Percentiles rank a stretch among this genome's conserved stretches.
Conservation (phyloP, 2,113 vertebrate genomes). For the Petrocephalus zakoni region DNA sequence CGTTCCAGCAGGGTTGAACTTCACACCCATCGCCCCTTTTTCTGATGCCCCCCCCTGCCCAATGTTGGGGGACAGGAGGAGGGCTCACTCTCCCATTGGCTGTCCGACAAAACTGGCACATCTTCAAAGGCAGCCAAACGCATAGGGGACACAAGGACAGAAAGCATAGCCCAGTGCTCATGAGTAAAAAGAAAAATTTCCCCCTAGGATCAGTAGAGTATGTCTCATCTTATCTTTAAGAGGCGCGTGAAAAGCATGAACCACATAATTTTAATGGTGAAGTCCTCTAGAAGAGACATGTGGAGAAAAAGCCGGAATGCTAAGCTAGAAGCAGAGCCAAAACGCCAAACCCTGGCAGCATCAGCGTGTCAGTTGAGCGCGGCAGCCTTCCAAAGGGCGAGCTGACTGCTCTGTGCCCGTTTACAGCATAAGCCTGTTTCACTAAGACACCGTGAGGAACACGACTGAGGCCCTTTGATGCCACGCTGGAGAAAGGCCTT, state of each 20-base stretch:
- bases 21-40: background rate
- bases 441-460: background rate
- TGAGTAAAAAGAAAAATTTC: background rate
- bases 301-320: background rate
- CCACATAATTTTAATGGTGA: background rate
- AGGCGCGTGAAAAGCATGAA: background rate
- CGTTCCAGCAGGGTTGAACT: background rate
- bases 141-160: background rate
- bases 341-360: background rate
- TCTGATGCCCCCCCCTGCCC: background rate
- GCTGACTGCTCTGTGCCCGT: background rate
- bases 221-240: background rate
- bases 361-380: background rate
- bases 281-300: background rate
- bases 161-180: background rate
- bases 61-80: background rate
- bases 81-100: background rate
- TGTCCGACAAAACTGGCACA: background rate
- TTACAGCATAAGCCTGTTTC: conserved; percentile 10
- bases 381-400: background rate
- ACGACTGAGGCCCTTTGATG: background rate
- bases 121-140: background rate
- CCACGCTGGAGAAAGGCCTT: background rate
- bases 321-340: background rate
- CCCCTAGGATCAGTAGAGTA: background rate